phyloP scores from a whole-genome alignment of 2,797 vertebrate species.

The Peromyscus aztecus region DNA sequence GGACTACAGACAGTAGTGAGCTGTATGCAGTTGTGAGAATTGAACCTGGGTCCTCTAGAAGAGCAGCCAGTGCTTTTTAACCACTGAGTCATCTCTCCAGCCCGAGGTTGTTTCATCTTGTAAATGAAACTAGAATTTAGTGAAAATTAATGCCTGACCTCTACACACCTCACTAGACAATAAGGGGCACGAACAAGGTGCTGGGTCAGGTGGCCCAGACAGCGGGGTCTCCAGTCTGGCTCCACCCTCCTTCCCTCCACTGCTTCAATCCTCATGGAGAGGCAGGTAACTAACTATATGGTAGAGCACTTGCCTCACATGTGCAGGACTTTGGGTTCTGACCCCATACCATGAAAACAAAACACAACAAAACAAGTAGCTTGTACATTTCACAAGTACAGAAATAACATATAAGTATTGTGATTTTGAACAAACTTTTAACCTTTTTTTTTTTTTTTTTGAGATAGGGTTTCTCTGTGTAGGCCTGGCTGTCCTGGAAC shows the following conservation, averaged over 20 bases:
- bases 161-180: neutral
- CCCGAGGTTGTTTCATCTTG: neutral
- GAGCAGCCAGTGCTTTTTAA: neutral
- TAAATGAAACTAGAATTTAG: slow-evolving; percentile 11
- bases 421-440: slow-evolving; percentile 31
- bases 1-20: neutral
- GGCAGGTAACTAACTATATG: neutral
- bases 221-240: neutral
- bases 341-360: neutral
- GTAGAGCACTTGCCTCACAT: neutral
- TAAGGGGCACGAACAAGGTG: neutral
- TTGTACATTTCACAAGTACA: slow-evolving; percentile 17
- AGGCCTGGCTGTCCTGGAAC: neutral
- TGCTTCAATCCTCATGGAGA: neutral
- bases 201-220: neutral
- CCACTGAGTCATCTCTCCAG: neutral
- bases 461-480: neutral
- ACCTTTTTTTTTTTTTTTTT: no score
- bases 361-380: neutral
- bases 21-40: neutral
- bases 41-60: neutral
- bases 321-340: neutral
- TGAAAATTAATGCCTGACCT: neutral
- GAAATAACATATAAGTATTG: slow-evolving; percentile 48
- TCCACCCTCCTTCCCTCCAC: neutral